Base-by-base conservation (phyloP, 1,140 invertebrate species). In the Pseudachorutes palmiensis region DNA sequence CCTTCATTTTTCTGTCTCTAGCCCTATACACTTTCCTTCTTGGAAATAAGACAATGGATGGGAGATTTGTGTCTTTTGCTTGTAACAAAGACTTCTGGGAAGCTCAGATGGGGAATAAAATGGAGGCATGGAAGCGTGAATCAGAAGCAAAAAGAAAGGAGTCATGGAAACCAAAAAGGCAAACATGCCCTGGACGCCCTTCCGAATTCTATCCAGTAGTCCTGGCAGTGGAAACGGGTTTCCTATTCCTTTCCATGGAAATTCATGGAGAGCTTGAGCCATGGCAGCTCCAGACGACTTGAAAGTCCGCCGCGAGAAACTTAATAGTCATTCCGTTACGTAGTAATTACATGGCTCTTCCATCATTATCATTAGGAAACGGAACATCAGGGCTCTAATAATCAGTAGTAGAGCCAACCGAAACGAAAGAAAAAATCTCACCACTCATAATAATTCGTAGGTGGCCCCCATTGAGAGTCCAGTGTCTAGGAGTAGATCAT, bases 111-210 rank as follows among this genome's bases (percentile, higher is more conserved):
- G 19, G 36, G 36, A 41, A 41, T 30, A 57, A 65, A 65, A 58
- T 58, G 64, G 64, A 51, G 55, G 49, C 58, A 65, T 65, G 64
- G 16, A 65, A 65, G 64, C 64, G 64, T 65, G 64, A 65, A 65
- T 65, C 64, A 65, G 32, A 58, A 36, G 19, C 5, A 41, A 19
- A 41, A n/a, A n/a, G n/a, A n/a, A n/a, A n/a, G n/a, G 51, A 65
- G 31, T 51, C 55, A 65, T 65, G 64, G 49, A 65, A 65, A 57
- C 64, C 5, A 19, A 57, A 65, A 32, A 30, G 48, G 24, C 49
- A 65, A 65, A 65, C 64, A 65, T 65, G 48, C 51, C 31, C 32
- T 33, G 62, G 51, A 30, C 29, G 62, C 64, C 64, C 33, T 30
- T 28, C 26, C 51, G 9, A 19, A 57, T 24, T 24, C 24, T 22